Conservation (phyloP, 2,113 vertebrate genomes). For the Verasper variegatus region DNA sequence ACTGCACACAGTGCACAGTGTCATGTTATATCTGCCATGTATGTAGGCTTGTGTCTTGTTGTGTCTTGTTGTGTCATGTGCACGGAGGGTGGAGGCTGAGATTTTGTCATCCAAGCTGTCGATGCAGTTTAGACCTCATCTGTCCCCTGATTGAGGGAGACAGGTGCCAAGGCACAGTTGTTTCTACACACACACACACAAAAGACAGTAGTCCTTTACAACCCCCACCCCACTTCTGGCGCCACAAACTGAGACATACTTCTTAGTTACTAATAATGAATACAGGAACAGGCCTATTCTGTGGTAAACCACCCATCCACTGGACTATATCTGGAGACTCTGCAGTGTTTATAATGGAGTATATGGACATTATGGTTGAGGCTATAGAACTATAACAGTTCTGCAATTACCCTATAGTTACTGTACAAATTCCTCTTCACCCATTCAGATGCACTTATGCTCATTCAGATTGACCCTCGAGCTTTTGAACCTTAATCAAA, state of each 20-base stretch:
- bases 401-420: not conserved
- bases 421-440: not conserved
- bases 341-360: not conserved
- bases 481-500: not conserved
- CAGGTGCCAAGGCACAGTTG: constrained; percentile 75
- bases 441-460: not conserved
- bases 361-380: not conserved
- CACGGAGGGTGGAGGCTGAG: constrained; percentile 17
- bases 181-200: constrained; percentile 22
- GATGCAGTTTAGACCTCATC: constrained; percentile 58
- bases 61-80: constrained; percentile 17
- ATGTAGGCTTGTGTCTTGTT: not conserved
- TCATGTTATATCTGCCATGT: not conserved
- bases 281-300: not conserved
- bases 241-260: constrained; percentile 1
- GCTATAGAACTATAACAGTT: too few relatives aligned
- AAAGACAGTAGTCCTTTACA: constrained; percentile 1
- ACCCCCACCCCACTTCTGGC: not conserved
- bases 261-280: constrained; percentile 11
- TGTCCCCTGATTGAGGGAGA: constrained; percentile 66
- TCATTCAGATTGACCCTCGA: not conserved
- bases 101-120: constrained; percentile 71
- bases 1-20: constrained; percentile 44
- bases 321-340: not conserved
- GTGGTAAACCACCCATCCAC: not conserved